A percentile compares a stretch with the other conserved stretches of the same genome.
phyloP scores from a whole-genome alignment of 2,797 vertebrate species.

The Crocidura indochinensis region DNA sequence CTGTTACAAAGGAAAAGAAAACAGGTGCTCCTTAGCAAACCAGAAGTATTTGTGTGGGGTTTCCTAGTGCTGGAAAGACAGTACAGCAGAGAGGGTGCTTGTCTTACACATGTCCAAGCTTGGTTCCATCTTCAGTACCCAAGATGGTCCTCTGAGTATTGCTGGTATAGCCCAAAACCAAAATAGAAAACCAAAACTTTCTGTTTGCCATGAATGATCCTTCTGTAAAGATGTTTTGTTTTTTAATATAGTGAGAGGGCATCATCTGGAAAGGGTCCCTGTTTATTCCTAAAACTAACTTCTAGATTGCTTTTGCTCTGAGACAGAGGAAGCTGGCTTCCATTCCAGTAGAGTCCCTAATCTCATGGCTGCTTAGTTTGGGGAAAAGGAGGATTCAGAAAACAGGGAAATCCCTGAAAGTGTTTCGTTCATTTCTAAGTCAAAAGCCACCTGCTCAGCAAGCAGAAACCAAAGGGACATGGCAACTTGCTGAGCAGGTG shows the following conservation, averaged over 20 bases:
- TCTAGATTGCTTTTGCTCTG: background rate
- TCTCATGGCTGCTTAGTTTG: background rate
- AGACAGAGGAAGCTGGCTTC: background rate
- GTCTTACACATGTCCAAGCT: too few species aligned
- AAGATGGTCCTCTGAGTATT: too few species aligned
- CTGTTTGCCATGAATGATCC: background rate
- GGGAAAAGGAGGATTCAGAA: background rate
- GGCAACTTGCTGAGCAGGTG: too few species aligned
- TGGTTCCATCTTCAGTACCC: too few species aligned
- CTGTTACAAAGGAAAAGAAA: background rate
- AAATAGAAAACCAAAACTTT: too few species aligned
- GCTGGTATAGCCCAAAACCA: too few species aligned
- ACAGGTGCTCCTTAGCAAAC: background rate
- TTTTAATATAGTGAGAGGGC: background rate
- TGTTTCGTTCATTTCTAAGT: background rate
- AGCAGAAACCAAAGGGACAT: rapidly evolving
- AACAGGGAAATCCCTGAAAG: background rate
- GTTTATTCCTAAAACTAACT: background rate
- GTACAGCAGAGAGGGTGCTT: too few species aligned
- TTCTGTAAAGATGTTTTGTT: slow-evolving; percentile 11
- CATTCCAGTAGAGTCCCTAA: background rate
- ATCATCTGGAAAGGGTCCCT: background rate
- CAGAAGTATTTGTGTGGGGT: background rate
- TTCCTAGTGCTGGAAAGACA: slow-evolving; percentile 6
- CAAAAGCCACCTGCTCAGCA: background rate